Evolutionary conservation across 2,888 invertebrate species (phyloP).

Genomic region (Anoplius nigerrimus): DNA sequence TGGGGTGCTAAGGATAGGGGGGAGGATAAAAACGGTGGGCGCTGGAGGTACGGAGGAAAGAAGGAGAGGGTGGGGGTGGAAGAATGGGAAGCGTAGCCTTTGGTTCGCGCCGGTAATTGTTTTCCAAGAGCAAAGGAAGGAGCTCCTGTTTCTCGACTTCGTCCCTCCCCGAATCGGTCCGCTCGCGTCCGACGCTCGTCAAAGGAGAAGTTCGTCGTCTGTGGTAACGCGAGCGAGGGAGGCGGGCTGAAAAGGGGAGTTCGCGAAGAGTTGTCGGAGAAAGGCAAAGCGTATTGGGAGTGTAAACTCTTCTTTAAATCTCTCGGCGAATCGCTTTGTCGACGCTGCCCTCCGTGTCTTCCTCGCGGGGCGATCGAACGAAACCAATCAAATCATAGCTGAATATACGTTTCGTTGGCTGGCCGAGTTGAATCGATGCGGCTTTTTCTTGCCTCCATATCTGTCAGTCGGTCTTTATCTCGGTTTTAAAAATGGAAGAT

Average conservation of each 20-base stretch:
- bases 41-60: not conserved
- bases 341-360: constrained; percentile 14
- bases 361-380: constrained; percentile 13
- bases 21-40: not conserved
- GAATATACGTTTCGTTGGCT: not conserved
- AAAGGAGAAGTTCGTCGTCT: constrained; percentile 28
- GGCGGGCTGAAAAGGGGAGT: not conserved
- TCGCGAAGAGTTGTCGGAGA: constrained; percentile 1
- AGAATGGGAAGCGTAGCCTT: not conserved
- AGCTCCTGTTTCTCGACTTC: constrained; percentile 21
- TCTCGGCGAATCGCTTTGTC: constrained; percentile 23
- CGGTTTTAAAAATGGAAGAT: no score
- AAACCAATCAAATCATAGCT: constrained; percentile 16
- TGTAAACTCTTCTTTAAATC: constrained; percentile 47
- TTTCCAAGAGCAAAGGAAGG: constrained; percentile 33
- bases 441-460: no score
- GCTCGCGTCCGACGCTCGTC: constrained; percentile 22
- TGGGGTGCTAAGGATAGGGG: not conserved
- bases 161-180: constrained; percentile 7
- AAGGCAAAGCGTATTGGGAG: constrained; percentile 31
- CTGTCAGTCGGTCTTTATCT: no score
- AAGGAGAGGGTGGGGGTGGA: not conserved
- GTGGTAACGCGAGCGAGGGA: constrained; percentile 17
- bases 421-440: no score
- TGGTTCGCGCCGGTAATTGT: constrained; percentile 39